Conservation (phyloP, 2,888 invertebrate genomes). For the Ecliptopera silaceata region DNA sequence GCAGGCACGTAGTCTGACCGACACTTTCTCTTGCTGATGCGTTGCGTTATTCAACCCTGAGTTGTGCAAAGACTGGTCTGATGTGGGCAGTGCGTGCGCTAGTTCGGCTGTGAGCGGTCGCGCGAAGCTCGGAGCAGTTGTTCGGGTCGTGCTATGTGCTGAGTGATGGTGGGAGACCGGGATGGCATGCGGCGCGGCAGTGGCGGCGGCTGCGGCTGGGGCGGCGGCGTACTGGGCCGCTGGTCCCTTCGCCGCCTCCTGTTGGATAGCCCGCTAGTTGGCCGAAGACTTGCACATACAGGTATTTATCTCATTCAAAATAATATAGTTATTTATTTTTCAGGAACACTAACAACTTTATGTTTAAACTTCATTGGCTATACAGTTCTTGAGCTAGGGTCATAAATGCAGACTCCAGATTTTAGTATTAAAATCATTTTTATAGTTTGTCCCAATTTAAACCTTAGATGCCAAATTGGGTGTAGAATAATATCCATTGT, state of each 20-base stretch:
- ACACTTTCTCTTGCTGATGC: slow-evolving; percentile 77
- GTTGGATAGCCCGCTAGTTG: slow-evolving; percentile 87
- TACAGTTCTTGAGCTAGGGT: too few species aligned
- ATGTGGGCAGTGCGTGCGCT: slow-evolving; percentile 52
- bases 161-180: slow-evolving; percentile 74
- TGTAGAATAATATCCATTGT: too few species aligned
- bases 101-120: slow-evolving; percentile 51
- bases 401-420: too few species aligned
- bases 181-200: slow-evolving; percentile 74
- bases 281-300: slow-evolving; percentile 83
- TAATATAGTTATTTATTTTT: background rate
- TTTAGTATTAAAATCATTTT: too few species aligned
- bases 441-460: too few species aligned
- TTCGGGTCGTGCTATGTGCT: slow-evolving; percentile 63
- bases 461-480: too few species aligned
- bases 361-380: too few species aligned
- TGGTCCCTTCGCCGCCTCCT: slow-evolving; percentile 87
- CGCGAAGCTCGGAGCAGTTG: slow-evolving; percentile 34
- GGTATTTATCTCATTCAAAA: slow-evolving; percentile 46
- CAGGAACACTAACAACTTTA: too few species aligned
- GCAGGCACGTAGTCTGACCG: slow-evolving; percentile 57
- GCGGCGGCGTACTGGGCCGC: slow-evolving; percentile 77
- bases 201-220: slow-evolving; percentile 72
- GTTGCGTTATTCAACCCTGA: slow-evolving; percentile 68
- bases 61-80: slow-evolving; percentile 61